Conservation (phyloP, 2,113 vertebrate genomes). For the Cacatua alba region DNA sequence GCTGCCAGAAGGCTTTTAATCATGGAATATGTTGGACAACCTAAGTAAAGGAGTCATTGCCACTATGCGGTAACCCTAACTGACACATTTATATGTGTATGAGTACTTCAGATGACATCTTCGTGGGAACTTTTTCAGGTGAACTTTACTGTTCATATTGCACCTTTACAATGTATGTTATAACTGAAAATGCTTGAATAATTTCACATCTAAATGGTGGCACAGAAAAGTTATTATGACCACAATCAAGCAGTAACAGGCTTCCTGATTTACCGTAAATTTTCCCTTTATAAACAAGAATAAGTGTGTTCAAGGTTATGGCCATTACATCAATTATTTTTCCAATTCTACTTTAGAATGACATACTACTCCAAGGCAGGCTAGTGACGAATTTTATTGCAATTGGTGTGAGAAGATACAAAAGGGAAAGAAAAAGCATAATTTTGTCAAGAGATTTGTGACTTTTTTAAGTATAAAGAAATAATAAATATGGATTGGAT, state of each 20-base stretch:
- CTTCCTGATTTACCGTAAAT: background rate
- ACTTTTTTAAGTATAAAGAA: constrained; percentile 21
- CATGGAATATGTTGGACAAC: background rate
- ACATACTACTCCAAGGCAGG: constrained; percentile 4
- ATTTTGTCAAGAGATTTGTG: constrained; percentile 45
- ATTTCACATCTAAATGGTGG: background rate
- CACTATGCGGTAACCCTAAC: background rate
- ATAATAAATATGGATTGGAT: background rate
- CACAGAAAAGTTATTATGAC: background rate
- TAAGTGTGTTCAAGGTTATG: constrained; percentile 44
- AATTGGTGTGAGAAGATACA: background rate
- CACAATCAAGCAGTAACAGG: background rate
- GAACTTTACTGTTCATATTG: background rate
- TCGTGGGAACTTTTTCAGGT: background rate
- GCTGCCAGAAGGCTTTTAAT: background rate
- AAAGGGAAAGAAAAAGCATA: background rate
- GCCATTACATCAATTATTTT: constrained; percentile 61
- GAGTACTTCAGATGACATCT: background rate
- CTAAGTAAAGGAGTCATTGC: background rate
- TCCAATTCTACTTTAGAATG: constrained; percentile 35
- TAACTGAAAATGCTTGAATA: background rate
- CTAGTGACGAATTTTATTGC: background rate
- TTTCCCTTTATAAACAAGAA: constrained; percentile 2
- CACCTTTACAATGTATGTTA: background rate
- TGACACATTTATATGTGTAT: background rate